These are phyloP conservation scores for Platycheirus albimanus DNA, from an alignment of 2,888 invertebrate genomes.

Conservation along the genomic window DNA sequence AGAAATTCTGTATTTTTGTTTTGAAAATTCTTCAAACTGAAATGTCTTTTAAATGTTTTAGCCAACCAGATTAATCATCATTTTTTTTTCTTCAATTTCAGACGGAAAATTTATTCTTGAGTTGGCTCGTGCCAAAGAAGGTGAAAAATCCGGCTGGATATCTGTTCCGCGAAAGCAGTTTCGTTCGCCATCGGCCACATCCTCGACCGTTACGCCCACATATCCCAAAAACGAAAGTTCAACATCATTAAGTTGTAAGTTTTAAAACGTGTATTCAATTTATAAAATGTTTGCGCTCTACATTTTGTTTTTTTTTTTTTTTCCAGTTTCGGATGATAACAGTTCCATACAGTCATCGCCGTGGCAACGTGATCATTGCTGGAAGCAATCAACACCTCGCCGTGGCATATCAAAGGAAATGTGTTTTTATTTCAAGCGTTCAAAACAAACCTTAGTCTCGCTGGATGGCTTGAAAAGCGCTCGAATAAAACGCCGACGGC, in stretches of 20 bases:
- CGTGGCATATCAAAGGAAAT: conserved; percentile 89
- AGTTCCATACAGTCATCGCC: conserved; percentile 95
- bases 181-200: conserved; percentile 90
- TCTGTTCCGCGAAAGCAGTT: conserved; percentile 94
- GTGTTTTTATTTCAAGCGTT: conserved; percentile 84
- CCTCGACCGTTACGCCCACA: conserved; percentile 84
- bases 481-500: conserved; percentile 86
- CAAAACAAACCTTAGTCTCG: conserved; percentile 77
- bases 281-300: neutral
- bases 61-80: too few relatives aligned
- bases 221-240: conserved; percentile 88
- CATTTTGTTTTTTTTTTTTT: conserved; percentile 64
- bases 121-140: conserved; percentile 89
- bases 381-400: conserved; percentile 92
- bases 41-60: too few relatives aligned
- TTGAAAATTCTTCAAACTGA: too few relatives aligned
- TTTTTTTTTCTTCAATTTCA: conserved; percentile 79
- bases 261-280: neutral
- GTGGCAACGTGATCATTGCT: conserved; percentile 94
- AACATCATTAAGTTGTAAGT: conserved; percentile 91
- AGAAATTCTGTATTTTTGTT: too few relatives aligned
- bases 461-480: conserved; percentile 77
- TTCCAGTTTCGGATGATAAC: conserved; percentile 92
- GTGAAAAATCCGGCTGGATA: conserved; percentile 93
- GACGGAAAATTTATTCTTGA: conserved; percentile 96